A percentile compares a stretch with the other conserved stretches of the same genome.
Evolutionary conservation across 92 coral and sea anemone species (phyloP).

Genomic region (Epizoanthus fatuus): DNA sequence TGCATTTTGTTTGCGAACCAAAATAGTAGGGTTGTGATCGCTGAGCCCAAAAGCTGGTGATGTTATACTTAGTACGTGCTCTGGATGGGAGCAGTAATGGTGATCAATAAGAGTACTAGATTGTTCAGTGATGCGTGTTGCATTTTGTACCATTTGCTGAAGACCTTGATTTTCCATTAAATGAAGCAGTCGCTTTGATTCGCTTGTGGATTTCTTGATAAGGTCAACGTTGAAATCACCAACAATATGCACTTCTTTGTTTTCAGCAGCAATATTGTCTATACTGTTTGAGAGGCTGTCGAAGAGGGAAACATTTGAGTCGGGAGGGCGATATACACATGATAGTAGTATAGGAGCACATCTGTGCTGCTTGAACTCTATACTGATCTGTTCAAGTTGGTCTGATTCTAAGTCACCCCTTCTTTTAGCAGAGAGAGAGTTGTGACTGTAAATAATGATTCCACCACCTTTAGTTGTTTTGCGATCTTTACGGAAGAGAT

Average conservation of each 20-base stretch:
- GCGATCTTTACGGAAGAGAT: constrained; percentile 59
- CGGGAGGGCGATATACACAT: constrained; percentile 15
- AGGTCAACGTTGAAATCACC: constrained; percentile 41
- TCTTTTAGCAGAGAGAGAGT: constrained; percentile 22
- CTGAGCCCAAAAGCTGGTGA: constrained; percentile 52
- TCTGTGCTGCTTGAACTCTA: constrained; percentile 16
- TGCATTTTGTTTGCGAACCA: constrained; percentile 63
- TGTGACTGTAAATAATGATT: constrained; percentile 34
- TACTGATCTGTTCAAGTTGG: constrained; percentile 32
- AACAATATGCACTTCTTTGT: constrained; percentile 50
- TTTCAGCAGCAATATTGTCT: constrained; percentile 38
- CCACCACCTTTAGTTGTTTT: constrained; percentile 38
- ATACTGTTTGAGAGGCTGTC: constrained; percentile 24
- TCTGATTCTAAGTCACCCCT: constrained; percentile 22
- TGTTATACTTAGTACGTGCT: constrained; percentile 49
- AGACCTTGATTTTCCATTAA: constrained; percentile 46
- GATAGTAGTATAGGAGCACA: constrained; percentile 51
- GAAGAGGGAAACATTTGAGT: constrained; percentile 22
- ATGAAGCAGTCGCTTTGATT: constrained; percentile 50
- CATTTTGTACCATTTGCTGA: constrained; percentile 38
- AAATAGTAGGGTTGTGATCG: constrained; percentile 51
- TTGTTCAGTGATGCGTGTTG: background rate
- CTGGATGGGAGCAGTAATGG: constrained; percentile 50
- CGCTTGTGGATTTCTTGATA: constrained; percentile 46
- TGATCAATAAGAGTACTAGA: constrained; percentile 50